phyloP scores from a whole-genome alignment of 1,140 invertebrate genomes.

The Listronotus oregonensis region DNA sequence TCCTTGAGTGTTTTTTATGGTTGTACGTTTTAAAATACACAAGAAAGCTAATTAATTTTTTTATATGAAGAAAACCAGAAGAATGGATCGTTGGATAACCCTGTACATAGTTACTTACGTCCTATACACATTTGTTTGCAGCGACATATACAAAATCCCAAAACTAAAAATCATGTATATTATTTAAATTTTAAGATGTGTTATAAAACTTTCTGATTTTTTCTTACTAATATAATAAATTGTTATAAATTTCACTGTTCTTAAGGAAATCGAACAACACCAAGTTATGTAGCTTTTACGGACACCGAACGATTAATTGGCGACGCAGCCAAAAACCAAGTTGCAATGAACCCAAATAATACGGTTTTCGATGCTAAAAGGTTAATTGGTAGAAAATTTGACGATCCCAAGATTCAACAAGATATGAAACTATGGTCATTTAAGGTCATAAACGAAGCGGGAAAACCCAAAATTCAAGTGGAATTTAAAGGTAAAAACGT shows the following conservation, averaged over 20 bases:
- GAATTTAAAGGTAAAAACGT: slow-evolving; percentile 66
- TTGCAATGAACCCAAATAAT: slow-evolving; percentile 72
- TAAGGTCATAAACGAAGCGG: slow-evolving; percentile 64
- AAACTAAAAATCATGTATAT: no score
- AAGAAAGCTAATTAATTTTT: no score
- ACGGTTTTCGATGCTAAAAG: slow-evolving; percentile 73
- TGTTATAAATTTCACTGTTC: not conserved
- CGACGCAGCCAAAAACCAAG: slow-evolving; percentile 64
- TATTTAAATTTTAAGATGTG: no score
- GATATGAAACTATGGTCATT: slow-evolving; percentile 75
- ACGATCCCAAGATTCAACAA: slow-evolving; percentile 71
- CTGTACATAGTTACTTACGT: no score
- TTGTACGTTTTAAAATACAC: no score
- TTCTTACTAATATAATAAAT: no score
- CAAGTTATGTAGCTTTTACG: slow-evolving; percentile 87
- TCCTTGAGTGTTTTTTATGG: no score
- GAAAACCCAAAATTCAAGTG: slow-evolving; percentile 68
- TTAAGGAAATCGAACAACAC: slow-evolving; percentile 81
- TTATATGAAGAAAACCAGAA: no score
- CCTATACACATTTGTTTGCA: no score
- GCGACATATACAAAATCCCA: no score
- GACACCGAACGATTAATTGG: slow-evolving; percentile 78
- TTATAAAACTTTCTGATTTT: no score
- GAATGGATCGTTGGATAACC: no score
- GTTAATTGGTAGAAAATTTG: slow-evolving; percentile 68